Evolutionary conservation across 2,113 vertebrate genomes (phyloP).

Genomic region (Mesitornis unicolor): DNA sequence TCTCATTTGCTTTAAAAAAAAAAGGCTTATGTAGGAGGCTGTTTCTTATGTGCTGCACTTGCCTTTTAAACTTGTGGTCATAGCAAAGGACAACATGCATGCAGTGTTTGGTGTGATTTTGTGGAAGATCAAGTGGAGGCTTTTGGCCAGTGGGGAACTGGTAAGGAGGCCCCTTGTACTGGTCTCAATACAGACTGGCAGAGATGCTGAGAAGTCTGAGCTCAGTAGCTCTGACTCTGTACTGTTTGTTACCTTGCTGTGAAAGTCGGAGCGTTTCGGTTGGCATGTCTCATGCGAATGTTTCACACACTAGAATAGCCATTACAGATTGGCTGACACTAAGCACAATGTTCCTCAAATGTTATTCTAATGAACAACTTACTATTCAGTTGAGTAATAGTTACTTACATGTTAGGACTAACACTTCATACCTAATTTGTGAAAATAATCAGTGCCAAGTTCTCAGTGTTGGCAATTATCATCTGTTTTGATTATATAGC

Average conservation of each 20-base stretch:
- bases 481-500: background rate
- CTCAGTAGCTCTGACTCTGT: background rate
- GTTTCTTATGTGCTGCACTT: background rate
- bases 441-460: background rate
- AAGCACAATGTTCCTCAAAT: background rate
- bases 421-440: background rate
- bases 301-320: background rate
- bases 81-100: background rate
- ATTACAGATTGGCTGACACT: background rate
- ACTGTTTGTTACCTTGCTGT: background rate
- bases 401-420: background rate
- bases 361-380: background rate
- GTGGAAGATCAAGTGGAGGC: background rate
- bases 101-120: fast-evolving
- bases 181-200: background rate
- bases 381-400: background rate
- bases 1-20: background rate
- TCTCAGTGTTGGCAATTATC: background rate
- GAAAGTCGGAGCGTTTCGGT: background rate
- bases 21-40: background rate
- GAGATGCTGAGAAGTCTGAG: background rate
- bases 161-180: background rate
- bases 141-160: background rate
- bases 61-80: background rate
- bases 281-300: fast-evolving